Percentiles rank a stretch among this genome's conserved stretches.
Conservation (phyloP, 1,140 invertebrate genomes). For the Drosophila teissieri region DNA sequence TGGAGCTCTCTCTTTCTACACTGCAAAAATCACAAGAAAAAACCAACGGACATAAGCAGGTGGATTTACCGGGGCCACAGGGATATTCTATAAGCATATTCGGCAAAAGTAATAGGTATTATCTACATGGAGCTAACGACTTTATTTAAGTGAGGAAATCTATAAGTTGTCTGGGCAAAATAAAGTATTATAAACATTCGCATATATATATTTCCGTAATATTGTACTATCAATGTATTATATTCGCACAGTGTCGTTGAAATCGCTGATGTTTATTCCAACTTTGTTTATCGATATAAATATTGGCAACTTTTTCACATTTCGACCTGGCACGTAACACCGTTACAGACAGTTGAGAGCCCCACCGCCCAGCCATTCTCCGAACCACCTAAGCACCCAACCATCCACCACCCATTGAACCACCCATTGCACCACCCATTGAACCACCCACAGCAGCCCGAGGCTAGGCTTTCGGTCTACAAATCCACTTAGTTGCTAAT, state of each 20-base stretch:
- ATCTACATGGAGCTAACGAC: no score
- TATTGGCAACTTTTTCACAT: constrained; percentile 65
- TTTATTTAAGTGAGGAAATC: no score
- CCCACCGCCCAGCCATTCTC: neutral
- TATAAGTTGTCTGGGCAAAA: no score
- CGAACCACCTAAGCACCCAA: neutral
- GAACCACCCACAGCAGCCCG: neutral
- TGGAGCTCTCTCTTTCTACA: constrained; percentile 8
- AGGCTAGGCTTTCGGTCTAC: constrained; percentile 53
- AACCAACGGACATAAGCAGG: neutral
- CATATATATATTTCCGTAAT: no score
- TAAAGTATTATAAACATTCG: no score
- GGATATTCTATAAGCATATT: no score
- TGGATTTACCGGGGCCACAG: neutral
- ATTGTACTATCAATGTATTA: no score
- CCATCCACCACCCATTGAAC: constrained; percentile 1
- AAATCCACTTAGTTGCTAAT: constrained; percentile 81
- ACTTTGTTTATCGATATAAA: constrained; percentile 82
- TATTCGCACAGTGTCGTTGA: constrained; percentile 16
- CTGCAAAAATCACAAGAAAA: neutral
- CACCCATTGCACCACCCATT: neutral
- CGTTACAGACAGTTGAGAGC: constrained; percentile 21
- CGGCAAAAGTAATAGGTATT: no score
- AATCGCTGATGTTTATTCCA: constrained; percentile 44
- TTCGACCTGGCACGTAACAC: constrained; percentile 71